Evolutionary conservation across 2,113 vertebrate genomes (phyloP), one percentile per base, ranked within the genome.

Genomic region (Neofelis nebulosa): DNA sequence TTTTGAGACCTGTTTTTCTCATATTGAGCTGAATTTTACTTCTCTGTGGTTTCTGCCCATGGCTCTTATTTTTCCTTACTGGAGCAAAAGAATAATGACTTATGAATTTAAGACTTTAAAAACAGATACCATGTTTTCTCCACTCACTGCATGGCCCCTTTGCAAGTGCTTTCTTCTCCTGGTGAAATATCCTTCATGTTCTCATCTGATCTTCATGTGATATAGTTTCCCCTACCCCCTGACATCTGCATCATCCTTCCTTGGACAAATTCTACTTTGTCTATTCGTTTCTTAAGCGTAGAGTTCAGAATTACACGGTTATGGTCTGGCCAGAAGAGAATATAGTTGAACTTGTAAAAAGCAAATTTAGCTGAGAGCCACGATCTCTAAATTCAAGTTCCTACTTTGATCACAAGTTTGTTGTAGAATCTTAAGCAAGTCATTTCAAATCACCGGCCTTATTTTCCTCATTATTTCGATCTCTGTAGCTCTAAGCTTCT

Each of bases 21-120:
- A 87, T 29, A 79, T 29, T 91, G 48, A 93, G 45, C 76, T 61
- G 13, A 91, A 93, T 57, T 81, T 48, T 71, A 84, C 8, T 74
- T 83, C 33, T 71, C 10, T 86, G 13, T 82, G 14, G 5, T 66
- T 91, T 92, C 41, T 87, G 63, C 5, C 13, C 18, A 45, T 50
- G 33, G 31, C 6, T 94, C 18, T 29, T 71, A 29, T 31, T 83
- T 93, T 36, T 88, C 27, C 48, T 96, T 79, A 96, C 55, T 31
- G 69, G 29, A 87, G 15, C 69, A 95, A 93, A 97, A 27, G 33
- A 94, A 66, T 73, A 83, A 88, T 89, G 31, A 69, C 6, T 71
- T 45, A 33, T 4, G 3, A 14, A 61, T 82, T 97, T 94, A n/a
- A 45, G 92, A 90, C 68, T 95, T 31, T 73, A 85, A 81, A 16